Base-by-base conservation (phyloP, 2,113 vertebrate genomes). In the Dunckerocampus dactyliophorus region DNA sequence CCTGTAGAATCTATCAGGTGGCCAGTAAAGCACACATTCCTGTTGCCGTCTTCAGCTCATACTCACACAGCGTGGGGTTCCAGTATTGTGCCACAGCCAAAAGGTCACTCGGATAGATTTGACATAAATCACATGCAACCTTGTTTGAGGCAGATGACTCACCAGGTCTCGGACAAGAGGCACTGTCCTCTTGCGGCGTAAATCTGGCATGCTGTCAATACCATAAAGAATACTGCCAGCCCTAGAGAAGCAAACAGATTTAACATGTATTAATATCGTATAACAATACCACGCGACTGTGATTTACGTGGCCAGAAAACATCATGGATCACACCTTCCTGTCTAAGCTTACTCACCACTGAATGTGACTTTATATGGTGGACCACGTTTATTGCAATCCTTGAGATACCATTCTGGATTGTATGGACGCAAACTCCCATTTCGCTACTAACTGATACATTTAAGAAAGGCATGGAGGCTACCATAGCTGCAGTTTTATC, bases 171-270 rank as follows among this genome's bases (percentile, higher is more conserved):
- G 89, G 69, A 99, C 95, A 82, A 99, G 93, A 74, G 97, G 97
- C 76, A 99, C 81, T 39, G 95, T 95, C 85, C 97, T 98, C 81
- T 97, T 96, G 61, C 94, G 94, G 11, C 97, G 92, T 79, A 99
- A 92, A 90, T 99, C 96, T 75, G 97, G 97, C 97, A 99, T 99
- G 78, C 97, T 99, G 85, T 99, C 97, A 80, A 99, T 99, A 74
- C 97, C 96, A 43, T 98, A 99, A 70, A 98, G 93, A 59, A 95
- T 95, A 73, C 90, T 89, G 59, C 93, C 93, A 82, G 90, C 84
- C 74, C 95, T 99, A 80, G 46, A 72, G 65, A 76, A 81, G 74
- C 73, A 87, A 71, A 85, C 75, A 88, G 87, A 79, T 89, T 89
- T 74, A 79, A 84, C 83, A 83, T 84, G 83, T 86, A 88, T 92